phyloP scores from a whole-genome alignment of 1,140 invertebrate genomes.

The Acromyrmex echinatior region DNA sequence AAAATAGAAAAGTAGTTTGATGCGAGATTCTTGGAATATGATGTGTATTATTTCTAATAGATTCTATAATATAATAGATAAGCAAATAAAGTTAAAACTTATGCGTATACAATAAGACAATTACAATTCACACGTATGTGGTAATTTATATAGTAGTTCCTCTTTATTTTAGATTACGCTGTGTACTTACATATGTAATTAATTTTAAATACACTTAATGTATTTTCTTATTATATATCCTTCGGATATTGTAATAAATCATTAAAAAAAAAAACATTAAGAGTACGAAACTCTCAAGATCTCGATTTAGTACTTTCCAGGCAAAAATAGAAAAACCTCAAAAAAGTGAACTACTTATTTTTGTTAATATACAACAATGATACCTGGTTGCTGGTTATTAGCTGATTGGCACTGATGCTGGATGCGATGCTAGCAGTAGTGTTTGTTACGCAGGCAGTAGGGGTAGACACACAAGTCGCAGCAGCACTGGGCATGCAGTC shows the following conservation, averaged over 20 bases:
- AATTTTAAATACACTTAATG: not conserved
- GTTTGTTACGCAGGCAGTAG: slow-evolving; percentile 87
- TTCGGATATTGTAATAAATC: too few species aligned
- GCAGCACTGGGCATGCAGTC: slow-evolving; percentile 88
- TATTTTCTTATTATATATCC: not conserved
- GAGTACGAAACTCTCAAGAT: not conserved
- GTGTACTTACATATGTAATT: not conserved
- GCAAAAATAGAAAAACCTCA: slow-evolving; percentile 27
- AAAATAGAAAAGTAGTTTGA: slow-evolving; percentile 4
- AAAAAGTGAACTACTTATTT: slow-evolving; percentile 66
- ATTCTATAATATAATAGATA: slow-evolving; percentile 1
- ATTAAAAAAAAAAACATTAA: not conserved
- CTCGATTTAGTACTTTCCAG: not conserved
- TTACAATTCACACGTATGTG: not conserved
- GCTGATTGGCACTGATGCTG: slow-evolving; percentile 87
- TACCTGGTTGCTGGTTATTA: slow-evolving; percentile 87
- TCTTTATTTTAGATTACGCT: slow-evolving; percentile 1
- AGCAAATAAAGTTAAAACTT: slow-evolving; percentile 6
- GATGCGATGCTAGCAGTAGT: slow-evolving; percentile 86
- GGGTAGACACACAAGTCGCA: slow-evolving; percentile 85
- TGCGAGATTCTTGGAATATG: not conserved
- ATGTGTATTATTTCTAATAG: not conserved
- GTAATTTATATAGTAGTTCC: not conserved
- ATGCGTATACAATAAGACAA: not conserved
- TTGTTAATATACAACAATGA: slow-evolving; percentile 82